These are phyloP conservation scores for Gnathonemus echidnorhynchus DNA, from an alignment of 2,113 vertebrate genomes.

Conservation along the genomic window DNA sequence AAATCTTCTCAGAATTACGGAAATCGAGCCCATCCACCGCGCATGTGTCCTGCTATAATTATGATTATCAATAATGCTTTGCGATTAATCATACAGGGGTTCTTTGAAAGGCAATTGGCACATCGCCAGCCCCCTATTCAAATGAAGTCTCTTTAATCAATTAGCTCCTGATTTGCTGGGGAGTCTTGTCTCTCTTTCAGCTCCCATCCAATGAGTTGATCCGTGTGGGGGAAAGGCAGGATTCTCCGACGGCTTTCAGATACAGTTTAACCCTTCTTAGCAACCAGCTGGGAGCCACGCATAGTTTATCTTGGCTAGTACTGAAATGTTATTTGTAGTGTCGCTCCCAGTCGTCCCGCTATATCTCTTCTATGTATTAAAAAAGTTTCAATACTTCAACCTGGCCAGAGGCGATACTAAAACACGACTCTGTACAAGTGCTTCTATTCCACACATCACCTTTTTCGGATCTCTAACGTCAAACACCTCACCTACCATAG, in stretches of 20 bases:
- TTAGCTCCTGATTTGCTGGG: slow-evolving; percentile 99
- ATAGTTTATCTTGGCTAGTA: slow-evolving; percentile 60
- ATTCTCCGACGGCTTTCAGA: slow-evolving; percentile 76
- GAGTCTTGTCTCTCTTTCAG: slow-evolving; percentile 91
- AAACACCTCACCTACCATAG: slow-evolving; percentile 40
- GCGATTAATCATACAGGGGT: slow-evolving; percentile 91
- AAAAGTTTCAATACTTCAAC: slow-evolving; percentile 33
- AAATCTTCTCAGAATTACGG: slow-evolving; percentile 96
- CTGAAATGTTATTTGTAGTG: slow-evolving; percentile 65
- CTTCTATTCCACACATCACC: slow-evolving; percentile 38
- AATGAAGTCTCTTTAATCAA: slow-evolving; percentile 99
- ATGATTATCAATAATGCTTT: slow-evolving; percentile 96
- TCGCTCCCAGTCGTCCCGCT: slow-evolving; percentile 45
- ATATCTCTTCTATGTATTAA: slow-evolving; percentile 42
- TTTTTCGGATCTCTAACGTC: slow-evolving; percentile 36
- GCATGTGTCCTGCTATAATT: slow-evolving; percentile 87
- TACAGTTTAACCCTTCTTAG: slow-evolving; percentile 85
- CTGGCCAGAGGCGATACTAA: slow-evolving; percentile 25
- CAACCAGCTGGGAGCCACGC: slow-evolving; percentile 63
- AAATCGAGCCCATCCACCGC: slow-evolving; percentile 97
- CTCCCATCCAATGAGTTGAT: slow-evolving; percentile 96
- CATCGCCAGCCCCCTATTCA: slow-evolving; percentile 94
- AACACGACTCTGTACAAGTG: slow-evolving; percentile 22
- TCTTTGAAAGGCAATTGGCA: slow-evolving; percentile 98
- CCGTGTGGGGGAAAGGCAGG: slow-evolving; percentile 73